Base-by-base conservation (phyloP, 1,140 invertebrate genomes). In the Tetramorium alpestre region DNA sequence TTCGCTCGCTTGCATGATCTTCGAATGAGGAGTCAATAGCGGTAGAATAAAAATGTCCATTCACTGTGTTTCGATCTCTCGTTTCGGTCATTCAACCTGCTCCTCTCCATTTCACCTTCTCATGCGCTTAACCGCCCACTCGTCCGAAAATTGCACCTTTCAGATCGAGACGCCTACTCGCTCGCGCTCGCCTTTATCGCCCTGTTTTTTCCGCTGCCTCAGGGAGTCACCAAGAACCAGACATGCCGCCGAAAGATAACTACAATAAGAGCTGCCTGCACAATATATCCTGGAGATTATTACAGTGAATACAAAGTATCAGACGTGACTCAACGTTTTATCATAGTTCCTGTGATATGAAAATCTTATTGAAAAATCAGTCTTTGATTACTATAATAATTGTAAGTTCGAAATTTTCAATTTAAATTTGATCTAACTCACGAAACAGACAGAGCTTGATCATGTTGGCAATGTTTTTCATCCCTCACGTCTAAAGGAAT, bases 91-190 rank as follows among this genome's bases (percentile, higher is more conserved):
- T 90, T 87, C 89, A 90, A 89, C 88, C 47, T 84, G 80, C 69
- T 73, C 18, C 56, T 84, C 51, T 84, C 44, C 44, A 28, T 70
- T 70, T 72, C 65, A 65, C 51, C 51, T 65, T 67, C 56, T 81
- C 88, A 86, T 51, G 72, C n/a, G 51, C 81, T 18, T 82, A n/a
- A 49, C 65, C 89, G 89, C 89, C 89, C 86, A 90, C 89, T 77
- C 89, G 49, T 41, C 89, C 89, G 75, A 90, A 81, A 90, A 90
- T 90, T 90, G 80, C 89, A 89, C 60, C 88, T 90, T 76, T 41
- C 73, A 87, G 54, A 84, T 85, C 81, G 64, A 33, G 86, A 80
- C 89, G 78, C 89, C 90, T 89, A 91, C 91, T 93, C 89, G 87
- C 89, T 77, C 88, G 73, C 87, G 81, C 75, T 87, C 84, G 91